Base-by-base conservation (phyloP, 2,888 invertebrate species). In the Phengaris arion region DNA sequence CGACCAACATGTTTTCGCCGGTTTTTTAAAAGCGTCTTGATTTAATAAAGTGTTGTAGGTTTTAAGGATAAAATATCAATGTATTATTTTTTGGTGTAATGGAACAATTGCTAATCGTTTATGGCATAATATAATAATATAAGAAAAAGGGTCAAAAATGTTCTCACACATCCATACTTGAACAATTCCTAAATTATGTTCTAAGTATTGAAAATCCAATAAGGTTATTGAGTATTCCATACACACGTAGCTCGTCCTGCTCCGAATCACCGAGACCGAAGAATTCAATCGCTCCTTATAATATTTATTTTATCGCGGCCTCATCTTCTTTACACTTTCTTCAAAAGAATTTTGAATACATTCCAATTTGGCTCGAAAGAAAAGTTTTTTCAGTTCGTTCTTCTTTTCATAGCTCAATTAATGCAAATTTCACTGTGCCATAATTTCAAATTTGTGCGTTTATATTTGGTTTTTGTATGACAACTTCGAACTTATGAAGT, bases 341-440 rank as follows among this genome's bases (percentile, higher is more conserved):
- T 45, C 64, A 35, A 64, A 45, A 64, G 35, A 64, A 64, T 64
- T 64, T 45, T 64, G 64, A 64, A 45, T 64, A 64, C 6, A 45
- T 64, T 45, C 64, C 64, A 45, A 64, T 64, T 45, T 64, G 13
- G 35, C 64, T 59, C 59, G 6, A 64, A 64, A 64, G 64, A 64
- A 64, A 64, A 64, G 45, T 64, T 64, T 64, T 64, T 12, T 64
- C 6, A 6, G 45, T 45, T 64, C 15, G 1, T 59, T 59, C 35
- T 35, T 64, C 22, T 45, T 64, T 64, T 64, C 6, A 13, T 64
- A 2, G 6, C 64, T 12, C 6, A 13, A 6, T 7, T 35, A 64
- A 64, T 64, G 35, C 7, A 64, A 64, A 64, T 64, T 12, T 35
- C 35, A 45, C 45, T 64, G 6, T 6, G 64, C 12, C 35, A 64